Conservation (phyloP, 2,797 vertebrate species). For the Coilia nasus region DNA sequence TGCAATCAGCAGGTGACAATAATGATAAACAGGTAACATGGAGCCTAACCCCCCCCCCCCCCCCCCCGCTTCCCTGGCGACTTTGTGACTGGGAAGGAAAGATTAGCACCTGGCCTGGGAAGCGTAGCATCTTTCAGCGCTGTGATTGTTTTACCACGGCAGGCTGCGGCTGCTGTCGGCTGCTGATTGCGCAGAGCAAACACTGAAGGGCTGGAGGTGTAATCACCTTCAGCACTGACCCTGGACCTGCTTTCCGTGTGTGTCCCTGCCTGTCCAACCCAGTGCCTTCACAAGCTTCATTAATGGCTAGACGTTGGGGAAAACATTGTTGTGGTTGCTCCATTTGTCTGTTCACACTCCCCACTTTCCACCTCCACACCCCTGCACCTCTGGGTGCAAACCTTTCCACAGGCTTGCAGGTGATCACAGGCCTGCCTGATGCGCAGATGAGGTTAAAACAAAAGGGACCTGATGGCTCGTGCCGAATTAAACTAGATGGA, state of each 20-base stretch:
- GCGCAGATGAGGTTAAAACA: not conserved
- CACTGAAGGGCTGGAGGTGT: not conserved
- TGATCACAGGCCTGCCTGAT: not conserved
- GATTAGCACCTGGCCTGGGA: constrained; percentile 22
- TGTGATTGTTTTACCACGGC: not conserved
- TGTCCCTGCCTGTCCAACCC: no score
- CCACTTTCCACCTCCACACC: not conserved
- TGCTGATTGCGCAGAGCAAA: constrained; percentile 12
- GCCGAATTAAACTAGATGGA: constrained; percentile 47
- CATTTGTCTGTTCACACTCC: not conserved
- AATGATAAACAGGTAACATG: not conserved
- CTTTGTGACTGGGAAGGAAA: not conserved
- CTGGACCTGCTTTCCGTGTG: no score
- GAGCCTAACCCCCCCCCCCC: no score
- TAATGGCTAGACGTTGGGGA: not conserved
- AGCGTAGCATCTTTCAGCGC: not conserved
- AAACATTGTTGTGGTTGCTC: not conserved
- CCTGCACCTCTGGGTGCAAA: not conserved
- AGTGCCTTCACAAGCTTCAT: not conserved
- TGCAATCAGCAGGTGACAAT: constrained; percentile 25
- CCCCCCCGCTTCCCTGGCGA: not conserved
- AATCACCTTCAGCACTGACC: not conserved
- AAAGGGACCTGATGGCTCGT: constrained; percentile 32
- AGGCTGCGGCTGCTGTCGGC: constrained; percentile 11
- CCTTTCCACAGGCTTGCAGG: not conserved